These are phyloP conservation scores for Ciconia maguari DNA, from an alignment of 2,113 vertebrate species.

Conservation along the genomic window DNA sequence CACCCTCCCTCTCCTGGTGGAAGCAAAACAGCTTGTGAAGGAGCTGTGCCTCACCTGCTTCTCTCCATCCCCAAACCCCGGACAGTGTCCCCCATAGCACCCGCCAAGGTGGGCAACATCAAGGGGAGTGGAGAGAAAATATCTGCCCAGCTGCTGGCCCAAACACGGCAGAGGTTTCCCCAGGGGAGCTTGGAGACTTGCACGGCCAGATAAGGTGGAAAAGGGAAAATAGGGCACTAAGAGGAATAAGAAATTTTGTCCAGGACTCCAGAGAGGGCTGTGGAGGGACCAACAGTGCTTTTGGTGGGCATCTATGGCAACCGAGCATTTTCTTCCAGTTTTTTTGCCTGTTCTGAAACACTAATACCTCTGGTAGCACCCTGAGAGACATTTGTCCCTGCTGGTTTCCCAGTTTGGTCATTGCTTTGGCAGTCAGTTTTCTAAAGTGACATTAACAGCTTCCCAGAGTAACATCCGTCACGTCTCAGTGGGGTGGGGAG, in stretches of 20 bases:
- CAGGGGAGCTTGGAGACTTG: neutral
- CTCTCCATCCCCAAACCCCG: neutral
- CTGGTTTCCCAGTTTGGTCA: neutral
- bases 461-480: neutral
- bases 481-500: neutral
- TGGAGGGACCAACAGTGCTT: neutral
- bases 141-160: neutral
- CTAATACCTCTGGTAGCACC: neutral
- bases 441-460: neutral
- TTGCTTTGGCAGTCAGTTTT: neutral
- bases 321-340: accelerated
- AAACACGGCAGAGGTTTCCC: neutral
- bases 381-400: neutral
- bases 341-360: neutral
- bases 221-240: neutral
- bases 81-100: accelerated
- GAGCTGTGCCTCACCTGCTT: neutral
- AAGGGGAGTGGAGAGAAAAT: neutral
- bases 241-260: neutral
- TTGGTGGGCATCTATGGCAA: neutral
- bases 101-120: neutral
- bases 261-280: neutral
- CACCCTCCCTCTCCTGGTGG: neutral
- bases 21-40: neutral
- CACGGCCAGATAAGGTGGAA: neutral